These are phyloP conservation scores for Holothuria glaberrima DNA, from an alignment of 35 echinoderm and acorn worm genomes.

Conservation along the genomic window DNA sequence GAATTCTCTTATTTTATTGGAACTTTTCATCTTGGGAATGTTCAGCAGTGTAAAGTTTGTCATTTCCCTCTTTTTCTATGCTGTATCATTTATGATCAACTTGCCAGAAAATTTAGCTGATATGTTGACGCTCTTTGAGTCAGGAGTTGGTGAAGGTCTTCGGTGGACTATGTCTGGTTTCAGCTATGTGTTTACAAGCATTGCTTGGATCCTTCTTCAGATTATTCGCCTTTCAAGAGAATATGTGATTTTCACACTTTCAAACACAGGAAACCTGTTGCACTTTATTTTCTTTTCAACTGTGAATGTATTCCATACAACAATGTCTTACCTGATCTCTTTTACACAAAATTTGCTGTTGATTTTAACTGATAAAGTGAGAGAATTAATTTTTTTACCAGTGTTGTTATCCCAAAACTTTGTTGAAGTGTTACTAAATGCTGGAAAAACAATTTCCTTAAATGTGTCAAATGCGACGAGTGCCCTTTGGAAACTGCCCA, in stretches of 20 bases:
- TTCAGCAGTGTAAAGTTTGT: slow-evolving; percentile 23
- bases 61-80: background rate
- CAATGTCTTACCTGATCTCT: too few species aligned
- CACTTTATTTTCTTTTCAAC: too few species aligned
- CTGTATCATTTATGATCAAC: background rate
- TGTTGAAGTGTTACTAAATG: too few species aligned
- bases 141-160: background rate
- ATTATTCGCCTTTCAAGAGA: background rate
- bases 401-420: too few species aligned
- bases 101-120: background rate
- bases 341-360: too few species aligned
- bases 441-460: too few species aligned
- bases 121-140: background rate
- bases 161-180: background rate
- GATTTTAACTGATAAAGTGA: too few species aligned
- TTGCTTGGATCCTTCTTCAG: background rate
- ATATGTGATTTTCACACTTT: background rate
- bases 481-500: background rate
- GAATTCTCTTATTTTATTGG: slow-evolving; percentile 8
- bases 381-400: too few species aligned
- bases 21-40: slow-evolving; percentile 26
- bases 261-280: too few species aligned
- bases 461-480: background rate
- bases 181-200: background rate
- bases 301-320: too few species aligned